These are phyloP conservation scores for Adelosebastes latens DNA, from an alignment of 2,797 vertebrate genomes.

Conservation along the genomic window DNA sequence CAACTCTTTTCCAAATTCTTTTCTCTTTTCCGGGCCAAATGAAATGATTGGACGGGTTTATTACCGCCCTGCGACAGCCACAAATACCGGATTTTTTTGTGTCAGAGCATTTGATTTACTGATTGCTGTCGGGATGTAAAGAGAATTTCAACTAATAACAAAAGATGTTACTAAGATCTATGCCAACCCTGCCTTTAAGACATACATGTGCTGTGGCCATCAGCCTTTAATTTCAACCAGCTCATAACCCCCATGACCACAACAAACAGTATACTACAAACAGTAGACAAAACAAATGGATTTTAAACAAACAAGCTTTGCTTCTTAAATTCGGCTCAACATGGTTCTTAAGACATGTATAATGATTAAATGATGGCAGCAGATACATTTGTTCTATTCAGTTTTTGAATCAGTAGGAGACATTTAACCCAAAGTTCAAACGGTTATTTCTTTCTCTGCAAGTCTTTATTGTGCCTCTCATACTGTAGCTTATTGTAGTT, in stretches of 20 bases:
- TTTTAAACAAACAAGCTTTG: not conserved
- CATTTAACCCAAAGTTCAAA: slow-evolving; percentile 22
- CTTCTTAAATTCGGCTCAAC: not conserved
- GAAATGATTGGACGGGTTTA: too few species aligned
- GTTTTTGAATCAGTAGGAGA: not conserved
- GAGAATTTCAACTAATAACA: too few species aligned
- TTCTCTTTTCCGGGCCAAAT: too few species aligned
- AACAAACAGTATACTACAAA: not conserved
- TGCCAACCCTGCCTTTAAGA: not conserved
- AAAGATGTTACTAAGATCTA: too few species aligned
- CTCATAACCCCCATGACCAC: not conserved
- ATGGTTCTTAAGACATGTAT: not conserved
- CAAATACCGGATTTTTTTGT: too few species aligned
- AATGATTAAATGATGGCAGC: not conserved
- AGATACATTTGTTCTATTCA: not conserved
- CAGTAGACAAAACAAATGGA: not conserved
- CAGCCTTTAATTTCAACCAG: not conserved
- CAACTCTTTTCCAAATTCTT: too few species aligned
- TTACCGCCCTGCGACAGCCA: too few species aligned
- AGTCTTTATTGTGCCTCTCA: slow-evolving; percentile 14
- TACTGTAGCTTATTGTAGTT: slow-evolving; percentile 3
- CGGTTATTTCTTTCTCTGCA: not conserved
- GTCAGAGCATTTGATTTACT: too few species aligned
- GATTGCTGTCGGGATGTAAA: too few species aligned
- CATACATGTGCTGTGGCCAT: not conserved